These are phyloP conservation scores for Chloroclysta siterata DNA, from an alignment of 2,888 invertebrate species.

Conservation along the genomic window DNA sequence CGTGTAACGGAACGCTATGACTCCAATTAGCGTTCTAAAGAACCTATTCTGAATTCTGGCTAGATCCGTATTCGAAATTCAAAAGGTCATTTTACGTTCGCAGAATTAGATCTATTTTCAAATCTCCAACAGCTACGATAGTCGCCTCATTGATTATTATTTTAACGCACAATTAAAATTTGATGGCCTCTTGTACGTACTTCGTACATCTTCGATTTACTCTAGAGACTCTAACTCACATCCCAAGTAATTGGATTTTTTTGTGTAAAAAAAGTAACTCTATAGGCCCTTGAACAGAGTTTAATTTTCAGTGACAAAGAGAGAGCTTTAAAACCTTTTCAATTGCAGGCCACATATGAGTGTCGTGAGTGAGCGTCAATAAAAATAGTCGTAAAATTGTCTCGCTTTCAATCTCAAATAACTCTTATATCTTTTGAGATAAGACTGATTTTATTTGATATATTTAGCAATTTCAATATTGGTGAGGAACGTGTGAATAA, in stretches of 20 bases:
- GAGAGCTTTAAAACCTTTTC: constrained; percentile 62
- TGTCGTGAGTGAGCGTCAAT: constrained; percentile 82
- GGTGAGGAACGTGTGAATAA: constrained; percentile 80
- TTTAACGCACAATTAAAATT: constrained; percentile 84
- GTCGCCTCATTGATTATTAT: constrained; percentile 84
- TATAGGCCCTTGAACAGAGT: constrained; percentile 50
- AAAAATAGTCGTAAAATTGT: constrained; percentile 80
- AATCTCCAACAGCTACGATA: constrained; percentile 60
- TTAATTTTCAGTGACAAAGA: constrained; percentile 49
- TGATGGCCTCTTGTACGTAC: constrained; percentile 76
- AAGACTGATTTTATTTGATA: constrained; percentile 50
- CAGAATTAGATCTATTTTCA: constrained; percentile 70
- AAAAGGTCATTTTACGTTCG: constrained; percentile 47
- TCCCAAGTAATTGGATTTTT: constrained; percentile 38
- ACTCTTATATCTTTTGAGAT: constrained; percentile 50
- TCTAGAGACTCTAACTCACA: constrained; percentile 42
- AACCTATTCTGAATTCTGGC: constrained; percentile 38
- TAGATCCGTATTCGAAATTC: constrained; percentile 39
- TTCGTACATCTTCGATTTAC: constrained; percentile 77
- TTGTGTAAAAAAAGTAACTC: constrained; percentile 40
- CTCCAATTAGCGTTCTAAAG: constrained; percentile 58
- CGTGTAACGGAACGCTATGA: constrained; percentile 51
- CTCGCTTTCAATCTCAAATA: constrained; percentile 52
- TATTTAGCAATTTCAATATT: constrained; percentile 53
- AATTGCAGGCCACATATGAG: constrained; percentile 70